phyloP scores from a whole-genome alignment of 2,797 vertebrate genomes.

The Lepus oiostolus region DNA sequence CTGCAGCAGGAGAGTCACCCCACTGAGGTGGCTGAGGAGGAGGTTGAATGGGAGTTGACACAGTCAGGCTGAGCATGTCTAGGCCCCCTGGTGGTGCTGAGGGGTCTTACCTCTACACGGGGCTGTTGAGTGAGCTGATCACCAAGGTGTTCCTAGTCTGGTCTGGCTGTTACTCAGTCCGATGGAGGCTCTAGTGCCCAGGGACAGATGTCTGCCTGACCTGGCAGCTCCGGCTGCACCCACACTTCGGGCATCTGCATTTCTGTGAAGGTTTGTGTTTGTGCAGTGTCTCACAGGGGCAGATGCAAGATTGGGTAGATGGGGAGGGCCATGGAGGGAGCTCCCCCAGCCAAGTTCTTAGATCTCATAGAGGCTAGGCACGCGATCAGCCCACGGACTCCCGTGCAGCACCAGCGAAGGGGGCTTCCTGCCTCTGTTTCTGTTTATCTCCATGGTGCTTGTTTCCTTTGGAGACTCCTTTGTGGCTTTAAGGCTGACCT shows the following conservation, averaged over 20 bases:
- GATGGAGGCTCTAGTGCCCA: not conserved
- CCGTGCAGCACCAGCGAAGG: too few relatives aligned
- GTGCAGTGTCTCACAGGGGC: not conserved
- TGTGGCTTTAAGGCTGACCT: not conserved
- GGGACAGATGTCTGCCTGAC: not conserved
- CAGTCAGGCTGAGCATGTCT: not conserved
- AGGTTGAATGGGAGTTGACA: too few relatives aligned
- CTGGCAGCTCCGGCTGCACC: not conserved
- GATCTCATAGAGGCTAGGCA: not conserved
- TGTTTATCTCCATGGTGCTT: too few relatives aligned
- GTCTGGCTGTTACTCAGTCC: not conserved
- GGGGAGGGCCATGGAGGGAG: not conserved
- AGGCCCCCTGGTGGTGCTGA: not conserved
- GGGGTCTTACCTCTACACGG: not conserved
- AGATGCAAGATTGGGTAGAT: not conserved
- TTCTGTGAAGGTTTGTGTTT: not conserved
- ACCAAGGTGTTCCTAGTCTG: not conserved
- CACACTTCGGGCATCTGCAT: rapidly evolving
- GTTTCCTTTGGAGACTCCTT: not conserved
- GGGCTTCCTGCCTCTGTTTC: not conserved
- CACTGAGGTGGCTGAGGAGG: not conserved
- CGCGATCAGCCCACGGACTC: rapidly evolving
- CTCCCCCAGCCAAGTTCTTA: not conserved
- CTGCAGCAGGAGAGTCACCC: not conserved
- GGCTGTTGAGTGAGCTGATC: not conserved